Base-by-base conservation (phyloP, 2,113 vertebrate genomes). In the Chrysochloris asiatica region DNA sequence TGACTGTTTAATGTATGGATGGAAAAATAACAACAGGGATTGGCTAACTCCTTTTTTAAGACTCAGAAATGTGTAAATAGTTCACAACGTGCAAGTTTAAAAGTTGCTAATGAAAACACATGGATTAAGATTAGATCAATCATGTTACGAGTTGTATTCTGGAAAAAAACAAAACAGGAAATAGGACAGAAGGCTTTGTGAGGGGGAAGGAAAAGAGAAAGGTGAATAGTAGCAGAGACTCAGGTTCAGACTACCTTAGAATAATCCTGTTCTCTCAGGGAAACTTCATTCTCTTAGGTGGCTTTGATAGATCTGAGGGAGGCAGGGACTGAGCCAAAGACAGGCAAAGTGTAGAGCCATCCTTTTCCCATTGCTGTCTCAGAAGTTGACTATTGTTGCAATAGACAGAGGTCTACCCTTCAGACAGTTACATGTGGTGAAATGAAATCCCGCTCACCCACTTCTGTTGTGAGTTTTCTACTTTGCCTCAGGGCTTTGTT, bases 351-450 rank as follows among this genome's bases (percentile, higher is more conserved):
- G 3, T 6, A 22, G 45, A 2, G 24, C 12, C 17, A 41, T n/a
- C 26, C 52, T 1, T 14, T 43, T 50, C 36, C 26, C n/a, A 12
- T 30, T 4, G 12, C 6, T 19, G 21, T n/a, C 14, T 14, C 24
- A 3, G 13, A 59, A 33, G 43, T 0, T 48, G 28, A 14, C 11
- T 10, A 28, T 1, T 26, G 21, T 5, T 38, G 13, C 48, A 50
- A 41, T 3, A 14, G 9, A 10, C 5, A 43, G 3, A 4, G 4
- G 45, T 21, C 67, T 41, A 5, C 9, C 22, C 26, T 69, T 69
- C 67, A 38, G n/a, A 69, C 19, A 38, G 10, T 30, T 30, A 33
- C 12, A 3, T 2, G 12, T 3, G 10, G 1, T 1, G 4, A 6
- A n/a, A 21, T 16, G 10, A 81, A 52, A 73, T 65, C n/a, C 47